Conservation (phyloP, 2,888 invertebrate species). For the Cistogaster globosa region DNA sequence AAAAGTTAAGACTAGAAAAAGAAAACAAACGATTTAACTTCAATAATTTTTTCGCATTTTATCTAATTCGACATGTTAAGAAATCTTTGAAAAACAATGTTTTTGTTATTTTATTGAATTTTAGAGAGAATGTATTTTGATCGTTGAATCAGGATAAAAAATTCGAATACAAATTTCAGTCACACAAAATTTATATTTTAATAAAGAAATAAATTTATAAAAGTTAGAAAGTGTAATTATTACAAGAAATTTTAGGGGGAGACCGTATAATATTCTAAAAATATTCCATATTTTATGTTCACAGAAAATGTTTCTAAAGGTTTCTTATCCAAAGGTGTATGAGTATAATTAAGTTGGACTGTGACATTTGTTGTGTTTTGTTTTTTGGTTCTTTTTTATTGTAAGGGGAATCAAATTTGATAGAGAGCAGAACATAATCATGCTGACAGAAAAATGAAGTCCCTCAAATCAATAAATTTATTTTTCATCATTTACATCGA, state of each 20-base stretch:
- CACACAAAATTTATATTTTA: not conserved
- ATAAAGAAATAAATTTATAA: not conserved
- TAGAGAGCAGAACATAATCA: not conserved
- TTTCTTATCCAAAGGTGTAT: not conserved
- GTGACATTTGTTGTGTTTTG: not conserved
- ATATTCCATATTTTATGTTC: not conserved
- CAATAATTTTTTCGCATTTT: conserved; percentile 28
- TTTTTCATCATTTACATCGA: no score
- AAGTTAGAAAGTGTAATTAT: not conserved
- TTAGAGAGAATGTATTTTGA: not conserved
- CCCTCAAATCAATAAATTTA: not conserved
- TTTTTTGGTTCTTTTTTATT: not conserved
- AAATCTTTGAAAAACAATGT: not conserved
- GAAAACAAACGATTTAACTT: not conserved
- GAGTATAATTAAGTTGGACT: not conserved
- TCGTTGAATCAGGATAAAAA: conserved; percentile 7
- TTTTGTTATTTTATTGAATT: not conserved
- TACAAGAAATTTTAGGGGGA: not conserved
- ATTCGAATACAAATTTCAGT: conserved; percentile 16
- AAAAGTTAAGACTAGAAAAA: not conserved
- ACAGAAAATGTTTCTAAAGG: not conserved
- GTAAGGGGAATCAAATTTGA: not conserved
- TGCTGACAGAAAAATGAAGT: not conserved
- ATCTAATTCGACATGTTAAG: conserved; percentile 3
- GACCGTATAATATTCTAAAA: not conserved